Evolutionary conservation across 1,140 invertebrate species (phyloP).

Genomic region (Caenorhabditis tropicalis): DNA sequence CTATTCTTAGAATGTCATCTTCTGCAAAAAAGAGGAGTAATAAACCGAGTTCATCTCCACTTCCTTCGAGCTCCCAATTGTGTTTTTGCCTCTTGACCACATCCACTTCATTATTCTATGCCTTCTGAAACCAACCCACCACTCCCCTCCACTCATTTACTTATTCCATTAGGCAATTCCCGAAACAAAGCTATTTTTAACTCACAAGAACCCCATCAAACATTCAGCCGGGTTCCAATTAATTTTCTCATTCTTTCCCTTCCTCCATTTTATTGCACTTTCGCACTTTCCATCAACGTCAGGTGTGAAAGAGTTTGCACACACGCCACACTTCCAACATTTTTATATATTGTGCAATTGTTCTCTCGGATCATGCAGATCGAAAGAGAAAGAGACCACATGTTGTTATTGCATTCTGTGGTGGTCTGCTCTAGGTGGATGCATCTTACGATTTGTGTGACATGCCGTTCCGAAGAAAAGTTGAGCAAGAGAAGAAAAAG

Average conservation of each 20-base stretch:
- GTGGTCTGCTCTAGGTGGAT: not conserved
- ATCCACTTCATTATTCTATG: too few relatives aligned
- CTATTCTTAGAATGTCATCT: too few relatives aligned
- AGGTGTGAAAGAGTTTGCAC: not conserved
- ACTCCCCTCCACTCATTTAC: not conserved
- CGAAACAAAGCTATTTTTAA: not conserved
- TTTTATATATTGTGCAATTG: not conserved
- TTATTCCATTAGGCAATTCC: not conserved
- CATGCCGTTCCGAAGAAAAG: too few relatives aligned
- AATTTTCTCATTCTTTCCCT: not conserved
- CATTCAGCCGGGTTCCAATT: not conserved
- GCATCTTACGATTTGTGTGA: too few relatives aligned
- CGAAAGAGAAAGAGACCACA: not conserved
- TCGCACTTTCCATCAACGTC: not conserved
- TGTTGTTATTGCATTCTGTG: slow-evolving; percentile 14
- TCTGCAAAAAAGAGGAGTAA: too few relatives aligned
- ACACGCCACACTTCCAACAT: too few relatives aligned
- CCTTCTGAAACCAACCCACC: too few relatives aligned
- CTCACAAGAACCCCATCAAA: not conserved
- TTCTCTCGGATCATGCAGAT: not conserved
- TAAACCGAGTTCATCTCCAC: too few relatives aligned
- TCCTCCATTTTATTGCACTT: not conserved
- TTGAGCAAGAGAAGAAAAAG: too few relatives aligned
- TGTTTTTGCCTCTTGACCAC: too few relatives aligned
- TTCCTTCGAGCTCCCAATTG: too few relatives aligned